Conservation (phyloP, 2,888 invertebrate genomes). For the Oligia fasciuncula region DNA sequence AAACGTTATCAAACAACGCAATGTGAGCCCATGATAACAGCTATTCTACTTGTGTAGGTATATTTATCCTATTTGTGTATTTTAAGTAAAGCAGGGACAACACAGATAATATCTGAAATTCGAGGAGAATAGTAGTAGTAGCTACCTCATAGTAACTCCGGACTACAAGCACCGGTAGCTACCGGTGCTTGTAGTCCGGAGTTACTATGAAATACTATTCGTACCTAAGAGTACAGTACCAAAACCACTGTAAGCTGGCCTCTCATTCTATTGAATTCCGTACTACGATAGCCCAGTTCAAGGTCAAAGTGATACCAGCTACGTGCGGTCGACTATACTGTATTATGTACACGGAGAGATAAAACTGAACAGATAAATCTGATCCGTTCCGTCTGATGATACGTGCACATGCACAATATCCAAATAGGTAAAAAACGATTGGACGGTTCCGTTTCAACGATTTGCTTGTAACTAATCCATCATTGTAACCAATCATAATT, state of each 20-base stretch:
- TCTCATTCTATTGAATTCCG: background rate
- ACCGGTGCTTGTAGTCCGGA: background rate
- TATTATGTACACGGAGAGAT: background rate
- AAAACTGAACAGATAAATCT: background rate
- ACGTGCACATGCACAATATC: background rate
- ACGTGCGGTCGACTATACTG: background rate
- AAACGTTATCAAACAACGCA: constrained; percentile 8
- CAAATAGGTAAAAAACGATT: background rate
- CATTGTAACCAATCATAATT: background rate
- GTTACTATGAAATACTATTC: background rate
- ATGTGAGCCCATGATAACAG: background rate
- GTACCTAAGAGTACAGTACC: background rate
- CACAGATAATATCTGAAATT: background rate
- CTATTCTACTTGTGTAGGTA: background rate
- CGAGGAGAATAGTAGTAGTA: background rate
- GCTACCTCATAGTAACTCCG: too few relatives aligned
- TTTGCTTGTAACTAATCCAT: constrained; percentile 2
- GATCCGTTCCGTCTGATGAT: background rate
- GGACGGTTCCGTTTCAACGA: background rate
- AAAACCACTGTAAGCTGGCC: background rate
- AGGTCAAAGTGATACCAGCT: background rate
- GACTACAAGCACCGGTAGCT: background rate
- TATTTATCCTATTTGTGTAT: constrained; percentile 2
- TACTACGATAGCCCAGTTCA: background rate
- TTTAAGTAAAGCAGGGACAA: background rate